Evolutionary conservation across 2,888 invertebrate species (phyloP).

Genomic region (Pristionchus maxplancki): DNA sequence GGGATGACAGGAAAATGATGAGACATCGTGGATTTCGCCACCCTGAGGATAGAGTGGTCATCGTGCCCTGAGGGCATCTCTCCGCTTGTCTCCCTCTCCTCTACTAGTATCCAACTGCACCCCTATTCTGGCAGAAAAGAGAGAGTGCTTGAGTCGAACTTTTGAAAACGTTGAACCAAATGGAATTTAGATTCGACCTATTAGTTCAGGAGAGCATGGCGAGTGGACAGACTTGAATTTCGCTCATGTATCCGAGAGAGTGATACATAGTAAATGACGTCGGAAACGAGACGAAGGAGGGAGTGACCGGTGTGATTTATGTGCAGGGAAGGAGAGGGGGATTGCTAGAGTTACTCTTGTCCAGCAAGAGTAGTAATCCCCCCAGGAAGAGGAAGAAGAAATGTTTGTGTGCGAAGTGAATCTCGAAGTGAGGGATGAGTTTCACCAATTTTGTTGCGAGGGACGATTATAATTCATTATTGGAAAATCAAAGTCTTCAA

Average conservation of each 20-base stretch:
- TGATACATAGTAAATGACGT: slow-evolving; percentile 46
- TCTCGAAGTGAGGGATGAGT: not conserved
- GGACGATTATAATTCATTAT: not conserved
- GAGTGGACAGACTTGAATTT: too few species aligned
- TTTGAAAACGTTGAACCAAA: too few species aligned
- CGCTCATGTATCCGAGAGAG: not conserved
- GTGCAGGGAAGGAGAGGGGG: not conserved
- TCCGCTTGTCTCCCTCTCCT: too few species aligned
- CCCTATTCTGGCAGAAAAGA: too few species aligned
- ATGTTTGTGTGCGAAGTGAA: not conserved
- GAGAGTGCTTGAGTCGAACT: too few species aligned
- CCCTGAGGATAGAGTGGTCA: not conserved
- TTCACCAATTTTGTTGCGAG: not conserved
- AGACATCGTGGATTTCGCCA: not conserved
- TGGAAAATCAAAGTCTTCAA: too few species aligned
- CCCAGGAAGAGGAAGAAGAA: not conserved
- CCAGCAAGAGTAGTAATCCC: slow-evolving; percentile 16
- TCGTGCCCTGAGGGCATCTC: slow-evolving; percentile 19
- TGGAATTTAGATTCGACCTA: too few species aligned
- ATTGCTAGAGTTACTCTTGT: not conserved
- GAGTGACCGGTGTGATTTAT: slow-evolving; percentile 43
- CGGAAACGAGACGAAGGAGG: not conserved
- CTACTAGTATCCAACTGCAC: too few species aligned
- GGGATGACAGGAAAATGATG: not conserved
- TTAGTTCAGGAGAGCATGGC: too few species aligned